phyloP scores from a whole-genome alignment of 2,113 vertebrate species.

The Pseudorectes ferrugineus region DNA sequence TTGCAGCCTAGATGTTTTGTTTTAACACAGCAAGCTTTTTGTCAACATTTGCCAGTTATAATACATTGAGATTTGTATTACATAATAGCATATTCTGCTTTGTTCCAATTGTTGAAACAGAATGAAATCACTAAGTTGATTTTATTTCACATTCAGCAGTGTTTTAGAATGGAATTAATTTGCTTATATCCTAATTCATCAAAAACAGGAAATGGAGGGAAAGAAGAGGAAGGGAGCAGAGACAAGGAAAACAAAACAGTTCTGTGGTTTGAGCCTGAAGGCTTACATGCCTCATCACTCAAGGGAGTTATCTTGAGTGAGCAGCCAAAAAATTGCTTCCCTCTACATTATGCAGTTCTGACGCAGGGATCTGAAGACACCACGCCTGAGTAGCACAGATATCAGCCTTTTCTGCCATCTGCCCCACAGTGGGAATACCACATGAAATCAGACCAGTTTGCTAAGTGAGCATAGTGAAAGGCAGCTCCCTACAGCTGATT shows the following conservation, averaged over 20 bases:
- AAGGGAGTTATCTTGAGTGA: not conserved
- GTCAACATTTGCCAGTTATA: not conserved
- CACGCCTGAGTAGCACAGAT: not conserved
- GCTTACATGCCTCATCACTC: conserved; percentile 22
- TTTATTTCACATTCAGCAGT: not conserved
- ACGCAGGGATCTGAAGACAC: not conserved
- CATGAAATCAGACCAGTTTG: not conserved
- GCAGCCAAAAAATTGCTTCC: conserved; percentile 28
- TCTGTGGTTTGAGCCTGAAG: not conserved
- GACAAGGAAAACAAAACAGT: conserved; percentile 6
- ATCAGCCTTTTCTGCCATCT: conserved; percentile 34
- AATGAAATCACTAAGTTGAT: not conserved
- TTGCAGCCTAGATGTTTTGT: not conserved
- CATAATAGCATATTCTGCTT: not conserved
- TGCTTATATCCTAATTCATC: not conserved
- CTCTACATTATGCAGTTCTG: not conserved
- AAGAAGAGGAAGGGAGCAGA: not conserved
- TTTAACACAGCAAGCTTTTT: not conserved
- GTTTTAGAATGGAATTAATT: not conserved
- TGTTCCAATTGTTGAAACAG: not conserved
- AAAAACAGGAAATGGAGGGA: not conserved
- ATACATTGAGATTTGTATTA: not conserved
- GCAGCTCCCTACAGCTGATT: not conserved
- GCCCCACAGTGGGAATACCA: conserved; percentile 25
- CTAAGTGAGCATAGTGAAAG: not conserved